Evolutionary conservation across 2,888 invertebrate species (phyloP), one percentile per base, ranked within the genome.

Genomic region (Agrotis clavis): DNA sequence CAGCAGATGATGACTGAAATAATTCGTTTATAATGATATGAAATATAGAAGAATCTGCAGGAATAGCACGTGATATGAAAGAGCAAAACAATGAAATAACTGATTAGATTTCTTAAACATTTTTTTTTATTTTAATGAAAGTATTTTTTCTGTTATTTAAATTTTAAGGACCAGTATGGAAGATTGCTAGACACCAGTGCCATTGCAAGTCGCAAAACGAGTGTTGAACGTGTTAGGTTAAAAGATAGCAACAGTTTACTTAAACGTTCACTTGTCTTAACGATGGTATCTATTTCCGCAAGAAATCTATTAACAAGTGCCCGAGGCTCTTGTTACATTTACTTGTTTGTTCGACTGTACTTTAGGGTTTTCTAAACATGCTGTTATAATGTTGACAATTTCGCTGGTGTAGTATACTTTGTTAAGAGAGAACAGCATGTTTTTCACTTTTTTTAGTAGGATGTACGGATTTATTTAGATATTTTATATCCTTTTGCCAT

Each of bases 241-340:
- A 83, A 79, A 74, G 70, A 81, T 81, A 74, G 53, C 65, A 64
- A 41, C 80, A 67, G 74, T 83, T 83, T 65, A 47, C 80, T 74
- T 83, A 79, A 81, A 70, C 70, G 74, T 70, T 83, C 69, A 79
- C 62, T 64, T 79, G 61, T 79, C 65, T 64, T 78, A 79, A 74
- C 74, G 74, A 71, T 67, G 45, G 70, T 63, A 56, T 67, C 30
- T 62, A 79, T 83, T 79, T 74, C 83, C 67, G 57, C 68, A 62
- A 69, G 69, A 79, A 59, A 70, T 79, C 68, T 80, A 62, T 66
- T 79, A 79, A 68, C 62, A 30, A 79, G 45, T 21, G 61, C 63
- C 30, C 25, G 48, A 63, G 62, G 56, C 18, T 67, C 56, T 66
- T 72, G 68, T 63, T 66, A 66, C 41, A 63, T 79, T 82, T 82